Evolutionary conservation across 2,113 vertebrate species (phyloP).

Genomic region (Albula goreensis): DNA sequence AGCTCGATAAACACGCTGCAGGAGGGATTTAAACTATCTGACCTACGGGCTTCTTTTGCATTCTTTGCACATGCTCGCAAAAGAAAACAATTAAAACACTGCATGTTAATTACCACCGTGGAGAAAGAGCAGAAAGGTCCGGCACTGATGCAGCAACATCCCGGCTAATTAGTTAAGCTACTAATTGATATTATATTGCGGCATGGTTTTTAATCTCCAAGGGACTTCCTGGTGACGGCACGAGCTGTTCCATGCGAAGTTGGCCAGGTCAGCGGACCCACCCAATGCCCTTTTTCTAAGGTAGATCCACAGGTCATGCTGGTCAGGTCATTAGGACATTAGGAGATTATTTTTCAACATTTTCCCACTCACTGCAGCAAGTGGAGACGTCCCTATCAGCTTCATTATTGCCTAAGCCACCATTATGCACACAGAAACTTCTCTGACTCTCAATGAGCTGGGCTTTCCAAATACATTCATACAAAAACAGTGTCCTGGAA

Average conservation of each 20-base stretch:
- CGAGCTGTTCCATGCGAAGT: too few relatives aligned
- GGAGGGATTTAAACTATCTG: slow-evolving; percentile 45
- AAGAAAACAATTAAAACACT: slow-evolving; percentile 19
- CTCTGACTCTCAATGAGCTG: too few relatives aligned
- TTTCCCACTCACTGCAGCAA: not conserved
- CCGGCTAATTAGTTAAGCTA: slow-evolving; percentile 3
- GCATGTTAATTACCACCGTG: slow-evolving; percentile 30
- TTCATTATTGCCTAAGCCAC: not conserved
- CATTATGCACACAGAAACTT: not conserved
- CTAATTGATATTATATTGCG: not conserved
- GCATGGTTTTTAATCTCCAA: not conserved
- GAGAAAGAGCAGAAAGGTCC: not conserved
- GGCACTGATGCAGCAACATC: not conserved
- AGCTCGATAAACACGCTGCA: slow-evolving; percentile 52
- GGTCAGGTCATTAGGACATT: not conserved
- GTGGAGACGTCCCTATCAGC: not conserved
- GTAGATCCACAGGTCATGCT: not conserved
- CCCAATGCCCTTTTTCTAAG: not conserved
- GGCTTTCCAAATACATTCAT: not conserved
- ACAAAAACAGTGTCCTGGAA: not conserved
- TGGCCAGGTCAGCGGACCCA: too few relatives aligned
- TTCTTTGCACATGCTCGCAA: slow-evolving; percentile 31
- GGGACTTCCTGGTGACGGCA: too few relatives aligned
- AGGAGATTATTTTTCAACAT: not conserved
- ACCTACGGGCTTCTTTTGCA: slow-evolving; percentile 34